Conservation (phyloP, 2,797 vertebrate species). For the Brachyalestes nurse region DNA sequence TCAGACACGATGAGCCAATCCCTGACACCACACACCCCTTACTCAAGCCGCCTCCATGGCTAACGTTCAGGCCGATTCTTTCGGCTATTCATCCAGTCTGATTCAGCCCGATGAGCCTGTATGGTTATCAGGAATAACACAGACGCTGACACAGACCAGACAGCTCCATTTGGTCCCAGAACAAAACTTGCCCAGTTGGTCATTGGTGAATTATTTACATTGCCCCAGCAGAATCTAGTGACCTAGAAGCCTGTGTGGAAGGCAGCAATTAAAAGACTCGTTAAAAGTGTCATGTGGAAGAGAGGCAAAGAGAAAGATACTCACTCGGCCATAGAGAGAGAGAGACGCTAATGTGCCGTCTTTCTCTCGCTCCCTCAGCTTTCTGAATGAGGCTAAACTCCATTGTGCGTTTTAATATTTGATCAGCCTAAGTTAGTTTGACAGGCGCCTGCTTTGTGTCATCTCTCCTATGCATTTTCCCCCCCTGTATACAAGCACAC, state of each 20-base stretch:
- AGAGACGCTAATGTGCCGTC: slow-evolving; percentile 22
- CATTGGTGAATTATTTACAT: slow-evolving; percentile 46
- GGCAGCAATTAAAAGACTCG: slow-evolving; percentile 41
- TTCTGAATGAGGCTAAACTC: slow-evolving; percentile 11
- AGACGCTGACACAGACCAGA: slow-evolving; percentile 12
- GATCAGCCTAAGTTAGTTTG: slow-evolving; percentile 8
- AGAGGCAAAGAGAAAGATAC: background rate
- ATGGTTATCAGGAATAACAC: slow-evolving; percentile 36
- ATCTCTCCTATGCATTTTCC: slow-evolving; percentile 26
- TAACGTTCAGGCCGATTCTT: slow-evolving; percentile 39
- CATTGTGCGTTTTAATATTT: slow-evolving; percentile 42
- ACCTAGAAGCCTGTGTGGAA: slow-evolving; percentile 33
- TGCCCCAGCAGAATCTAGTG: slow-evolving; percentile 25
- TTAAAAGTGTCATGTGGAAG: slow-evolving; percentile 7
- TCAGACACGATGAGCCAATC: slow-evolving; percentile 60
- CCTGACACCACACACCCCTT: slow-evolving; percentile 52
- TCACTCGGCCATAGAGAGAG: background rate
- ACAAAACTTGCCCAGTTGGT: slow-evolving; percentile 39
- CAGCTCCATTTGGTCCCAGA: slow-evolving; percentile 33
- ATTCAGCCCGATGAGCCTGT: slow-evolving; percentile 34
- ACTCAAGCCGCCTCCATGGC: slow-evolving; percentile 35
- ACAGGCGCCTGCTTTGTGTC: slow-evolving; percentile 25
- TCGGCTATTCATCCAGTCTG: slow-evolving; percentile 29
- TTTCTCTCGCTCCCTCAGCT: slow-evolving; percentile 1
- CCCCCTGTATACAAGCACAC: slow-evolving; percentile 14